Base-by-base conservation (phyloP, 2,888 invertebrate species). In the Drosophila hawaiiensis region DNA sequence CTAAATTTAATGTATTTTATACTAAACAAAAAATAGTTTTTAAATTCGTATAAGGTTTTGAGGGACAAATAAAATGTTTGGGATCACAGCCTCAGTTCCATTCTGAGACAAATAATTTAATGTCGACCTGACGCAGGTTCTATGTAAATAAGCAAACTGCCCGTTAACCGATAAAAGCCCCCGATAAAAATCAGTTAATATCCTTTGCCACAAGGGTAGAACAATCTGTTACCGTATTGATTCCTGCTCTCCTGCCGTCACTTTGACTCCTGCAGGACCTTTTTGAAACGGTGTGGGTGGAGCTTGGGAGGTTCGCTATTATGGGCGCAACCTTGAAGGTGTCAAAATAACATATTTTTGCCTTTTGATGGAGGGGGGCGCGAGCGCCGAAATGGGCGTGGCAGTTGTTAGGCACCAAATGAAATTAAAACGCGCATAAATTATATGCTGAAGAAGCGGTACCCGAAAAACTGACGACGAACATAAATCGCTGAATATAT, bases 361-460 rank as follows among this genome's bases (percentile, higher is more conserved):
- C 10, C 29, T 56, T 56, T n/a, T 56, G 56, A 63, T 41, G 35
- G 0, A 31, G 4, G 19, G 19, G 14, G 19, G n/a, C 1, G 49
- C 7, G 14, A 19, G n/a, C 16, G 16, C n/a, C 6, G 6, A 52
- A 52, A 55, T 47, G 83, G 84, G 89, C 90, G 89, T 89, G 89
- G 89, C 83, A 78, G 54, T 80, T 82, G 84, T 89, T 89, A 80
- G 90, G 90, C 88, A 82, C 78, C 62, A 85, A 85, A 85, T 90
- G 88, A 91, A 87, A 87, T 87, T 87, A 87, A 90, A 90, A 90
- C 88, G 87, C 80, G 89, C 89, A 87, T 90, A 90, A 87, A 87
- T 87, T 90, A 90, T 84, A 83, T 73, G 83, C 59, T 73, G 60
- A 68, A 63, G 41, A 47, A 64, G 49, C 35, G 14, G 61, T 22